phyloP scores from a whole-genome alignment of 2,113 vertebrate species.

The Syngnathoides biaculeatus region DNA sequence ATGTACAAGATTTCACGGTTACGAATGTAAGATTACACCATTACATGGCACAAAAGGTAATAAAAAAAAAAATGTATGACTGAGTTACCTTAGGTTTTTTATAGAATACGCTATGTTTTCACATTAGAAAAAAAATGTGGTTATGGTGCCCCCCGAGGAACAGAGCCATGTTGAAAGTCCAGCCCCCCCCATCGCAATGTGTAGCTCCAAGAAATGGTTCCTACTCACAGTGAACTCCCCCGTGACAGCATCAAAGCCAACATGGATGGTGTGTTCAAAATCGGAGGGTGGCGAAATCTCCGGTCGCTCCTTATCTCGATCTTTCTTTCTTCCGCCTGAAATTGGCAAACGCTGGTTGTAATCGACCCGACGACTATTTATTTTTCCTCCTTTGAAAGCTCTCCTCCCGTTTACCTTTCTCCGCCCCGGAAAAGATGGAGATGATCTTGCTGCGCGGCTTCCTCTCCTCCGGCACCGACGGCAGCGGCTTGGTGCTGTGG shows the following conservation, averaged over 20 bases:
- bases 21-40: no score
- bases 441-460: slow-evolving; percentile 93
- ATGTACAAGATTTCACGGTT: no score
- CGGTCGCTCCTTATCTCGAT: slow-evolving; percentile 90
- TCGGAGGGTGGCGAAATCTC: slow-evolving; percentile 96
- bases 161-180: no score
- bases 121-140: no score
- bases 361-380: no score
- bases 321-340: slow-evolving; percentile 88
- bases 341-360: background rate
- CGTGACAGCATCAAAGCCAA: slow-evolving; percentile 95
- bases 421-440: slow-evolving; percentile 90
- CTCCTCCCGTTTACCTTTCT: slow-evolving; percentile 78
- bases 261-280: slow-evolving; percentile 97
- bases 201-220: background rate
- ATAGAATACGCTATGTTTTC: no score
- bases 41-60: no score
- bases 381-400: background rate
- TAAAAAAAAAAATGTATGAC: no score
- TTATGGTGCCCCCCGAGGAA: no score
- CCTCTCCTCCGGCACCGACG: slow-evolving; percentile 93
- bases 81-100: no score
- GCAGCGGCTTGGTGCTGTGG: slow-evolving; percentile 92
- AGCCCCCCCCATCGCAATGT: background rate
- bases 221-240: slow-evolving; percentile 95